These are phyloP conservation scores for Sminthurinus signatus DNA, from an alignment of 1,140 invertebrate genomes.

Conservation along the genomic window DNA sequence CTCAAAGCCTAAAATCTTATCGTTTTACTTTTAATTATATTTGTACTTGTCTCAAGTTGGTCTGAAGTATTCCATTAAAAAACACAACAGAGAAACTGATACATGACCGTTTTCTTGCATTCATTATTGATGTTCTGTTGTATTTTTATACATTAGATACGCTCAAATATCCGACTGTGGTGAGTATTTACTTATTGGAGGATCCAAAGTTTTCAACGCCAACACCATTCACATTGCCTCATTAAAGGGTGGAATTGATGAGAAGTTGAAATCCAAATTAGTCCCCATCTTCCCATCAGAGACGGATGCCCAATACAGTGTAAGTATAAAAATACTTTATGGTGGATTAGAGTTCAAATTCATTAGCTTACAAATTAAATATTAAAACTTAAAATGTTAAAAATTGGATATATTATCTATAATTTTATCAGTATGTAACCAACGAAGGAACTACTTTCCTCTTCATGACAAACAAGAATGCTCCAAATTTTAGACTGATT, in stretches of 20 bases:
- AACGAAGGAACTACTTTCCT: slow-evolving; percentile 22
- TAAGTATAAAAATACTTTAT: slow-evolving; percentile 2
- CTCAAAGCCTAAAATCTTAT: too few species aligned
- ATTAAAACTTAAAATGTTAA: too few species aligned
- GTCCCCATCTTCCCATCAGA: slow-evolving; percentile 19
- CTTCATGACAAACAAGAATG: slow-evolving; percentile 21
- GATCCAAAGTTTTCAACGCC: slow-evolving; percentile 18
- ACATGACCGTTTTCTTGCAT: too few species aligned
- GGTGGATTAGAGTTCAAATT: slow-evolving; percentile 44
- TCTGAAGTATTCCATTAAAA: too few species aligned
- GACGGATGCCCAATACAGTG: slow-evolving; percentile 57
- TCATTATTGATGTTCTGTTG: too few species aligned
- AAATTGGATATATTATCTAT: too few species aligned
- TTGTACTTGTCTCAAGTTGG: too few species aligned
- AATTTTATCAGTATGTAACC: slow-evolving; percentile 50
- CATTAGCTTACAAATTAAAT: too few species aligned
- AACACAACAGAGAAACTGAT: too few species aligned
- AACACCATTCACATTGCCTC: slow-evolving; percentile 16
- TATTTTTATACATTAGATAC: too few species aligned
- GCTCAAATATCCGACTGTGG: slow-evolving; percentile 54
- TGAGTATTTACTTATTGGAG: slow-evolving; percentile 50
- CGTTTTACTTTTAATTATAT: too few species aligned
- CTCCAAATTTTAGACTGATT: slow-evolving; percentile 24
- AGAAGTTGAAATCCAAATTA: neutral
- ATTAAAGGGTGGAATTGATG: slow-evolving; percentile 4